Conservation (phyloP, 2,888 invertebrate species). For the Caenorhabditis macrosperma region DNA sequence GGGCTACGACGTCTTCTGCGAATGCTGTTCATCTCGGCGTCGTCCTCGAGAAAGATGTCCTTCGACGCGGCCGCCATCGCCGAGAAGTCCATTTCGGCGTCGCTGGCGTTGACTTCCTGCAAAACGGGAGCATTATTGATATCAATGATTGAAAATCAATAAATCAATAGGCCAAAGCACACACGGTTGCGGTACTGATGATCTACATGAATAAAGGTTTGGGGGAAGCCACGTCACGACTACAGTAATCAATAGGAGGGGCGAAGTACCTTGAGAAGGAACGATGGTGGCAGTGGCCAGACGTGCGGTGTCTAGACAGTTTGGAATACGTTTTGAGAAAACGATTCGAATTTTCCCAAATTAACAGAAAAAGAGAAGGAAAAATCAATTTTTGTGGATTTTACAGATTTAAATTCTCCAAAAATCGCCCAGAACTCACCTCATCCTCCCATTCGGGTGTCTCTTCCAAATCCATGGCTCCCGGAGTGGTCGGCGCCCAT, state of each 20-base stretch:
- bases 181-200: too few relatives aligned
- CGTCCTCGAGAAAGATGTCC: slow-evolving; percentile 38
- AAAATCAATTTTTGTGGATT: neutral
- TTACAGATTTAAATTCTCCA: too few relatives aligned
- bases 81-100: slow-evolving; percentile 55
- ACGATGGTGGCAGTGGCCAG: neutral
- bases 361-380: too few relatives aligned
- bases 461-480: slow-evolving; percentile 2
- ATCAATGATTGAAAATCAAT: too few relatives aligned
- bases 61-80: slow-evolving; percentile 46
- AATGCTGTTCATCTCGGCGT: neutral
- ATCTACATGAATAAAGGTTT: too few relatives aligned
- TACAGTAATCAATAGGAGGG: neutral
- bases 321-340: neutral
- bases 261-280: neutral
- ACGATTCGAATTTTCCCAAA: neutral
- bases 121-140: neutral
- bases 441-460: slow-evolving; percentile 55
- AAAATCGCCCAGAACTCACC: slow-evolving; percentile 8
- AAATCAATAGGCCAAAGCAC: too few relatives aligned
- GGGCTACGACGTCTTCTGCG: slow-evolving; percentile 43
- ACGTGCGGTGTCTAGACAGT: neutral
- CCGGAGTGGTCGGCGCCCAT: too few relatives aligned
- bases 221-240: neutral
- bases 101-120: slow-evolving; percentile 39